phyloP scores from a whole-genome alignment of 2,797 vertebrate species.

The Gambusia yucatana region DNA sequence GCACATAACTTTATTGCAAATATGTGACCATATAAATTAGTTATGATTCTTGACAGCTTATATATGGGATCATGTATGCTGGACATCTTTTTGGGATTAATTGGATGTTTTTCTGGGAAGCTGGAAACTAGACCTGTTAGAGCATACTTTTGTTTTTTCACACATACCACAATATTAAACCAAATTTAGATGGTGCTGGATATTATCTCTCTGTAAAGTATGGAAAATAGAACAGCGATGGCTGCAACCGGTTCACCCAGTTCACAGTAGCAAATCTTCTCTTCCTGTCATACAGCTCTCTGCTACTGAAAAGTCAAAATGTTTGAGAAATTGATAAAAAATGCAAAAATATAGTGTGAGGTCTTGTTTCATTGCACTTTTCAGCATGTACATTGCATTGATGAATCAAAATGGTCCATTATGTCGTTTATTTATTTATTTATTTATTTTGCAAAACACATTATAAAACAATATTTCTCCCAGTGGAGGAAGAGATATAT shows the following conservation, averaged over 20 bases:
- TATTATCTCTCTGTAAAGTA: slow-evolving; percentile 36
- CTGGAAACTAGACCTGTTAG: slow-evolving; percentile 18
- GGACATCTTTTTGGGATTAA: slow-evolving; percentile 26
- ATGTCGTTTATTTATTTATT: neutral
- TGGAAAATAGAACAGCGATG: slow-evolving; percentile 43
- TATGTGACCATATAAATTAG: neutral
- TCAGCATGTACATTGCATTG: neutral
- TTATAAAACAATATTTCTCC: neutral
- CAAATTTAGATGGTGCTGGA: slow-evolving; percentile 32
- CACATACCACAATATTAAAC: slow-evolving; percentile 15
- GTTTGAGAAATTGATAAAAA: slow-evolving; percentile 35
- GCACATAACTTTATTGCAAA: neutral
- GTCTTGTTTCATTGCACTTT: neutral
- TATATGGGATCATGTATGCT: neutral
- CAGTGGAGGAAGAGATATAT: slow-evolving; percentile 6
- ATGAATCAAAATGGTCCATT: neutral
- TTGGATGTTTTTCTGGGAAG: slow-evolving; percentile 18
- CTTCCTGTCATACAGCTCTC: slow-evolving; percentile 62
- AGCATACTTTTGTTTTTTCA: slow-evolving; percentile 19
- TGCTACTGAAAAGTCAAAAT: slow-evolving; percentile 43
- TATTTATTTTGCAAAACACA: too few relatives aligned
- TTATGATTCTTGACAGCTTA: neutral
- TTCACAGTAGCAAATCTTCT: slow-evolving; percentile 64
- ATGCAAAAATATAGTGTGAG: slow-evolving; percentile 13
- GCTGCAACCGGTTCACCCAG: slow-evolving; percentile 32